Evolutionary conservation across 2,888 invertebrate genomes (phyloP).

Genomic region (Adelphocoris suturalis): DNA sequence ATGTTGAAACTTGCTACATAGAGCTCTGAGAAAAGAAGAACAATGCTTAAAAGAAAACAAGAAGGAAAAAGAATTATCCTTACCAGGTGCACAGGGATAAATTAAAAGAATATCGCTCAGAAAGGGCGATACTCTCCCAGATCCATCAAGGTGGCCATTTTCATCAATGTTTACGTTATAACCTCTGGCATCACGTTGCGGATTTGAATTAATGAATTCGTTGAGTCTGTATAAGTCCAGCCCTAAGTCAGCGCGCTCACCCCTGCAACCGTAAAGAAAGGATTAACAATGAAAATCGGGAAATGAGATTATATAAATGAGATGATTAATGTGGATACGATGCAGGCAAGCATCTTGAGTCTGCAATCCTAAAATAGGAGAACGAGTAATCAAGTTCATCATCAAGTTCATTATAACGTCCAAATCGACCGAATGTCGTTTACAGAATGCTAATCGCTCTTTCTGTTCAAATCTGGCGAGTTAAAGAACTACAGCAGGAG

Average conservation of each 20-base stretch:
- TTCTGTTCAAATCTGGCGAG: no score
- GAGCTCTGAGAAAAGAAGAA: no score
- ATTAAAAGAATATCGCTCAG: slow-evolving; percentile 54
- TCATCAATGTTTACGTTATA: background rate
- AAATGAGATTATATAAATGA: no score
- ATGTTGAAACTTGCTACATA: no score
- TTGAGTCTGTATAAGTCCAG: slow-evolving; percentile 34
- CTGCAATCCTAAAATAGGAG: no score
- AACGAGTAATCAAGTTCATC: no score
- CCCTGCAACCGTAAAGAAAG: slow-evolving; percentile 6
- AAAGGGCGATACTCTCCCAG: background rate
- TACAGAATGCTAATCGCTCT: no score
- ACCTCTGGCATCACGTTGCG: background rate
- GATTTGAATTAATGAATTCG: background rate
- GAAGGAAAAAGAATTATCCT: background rate
- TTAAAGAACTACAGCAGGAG: no score
- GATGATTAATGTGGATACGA: no score
- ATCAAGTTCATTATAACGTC: no score
- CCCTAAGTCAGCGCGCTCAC: slow-evolving; percentile 19
- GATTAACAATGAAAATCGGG: background rate
- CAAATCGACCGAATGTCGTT: background rate
- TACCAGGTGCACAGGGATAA: slow-evolving; percentile 64
- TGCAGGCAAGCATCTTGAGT: no score
- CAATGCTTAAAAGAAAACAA: no score
- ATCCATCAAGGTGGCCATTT: background rate